Conservation (phyloP, 1,140 invertebrate species). For the Lithobius niger region DNA sequence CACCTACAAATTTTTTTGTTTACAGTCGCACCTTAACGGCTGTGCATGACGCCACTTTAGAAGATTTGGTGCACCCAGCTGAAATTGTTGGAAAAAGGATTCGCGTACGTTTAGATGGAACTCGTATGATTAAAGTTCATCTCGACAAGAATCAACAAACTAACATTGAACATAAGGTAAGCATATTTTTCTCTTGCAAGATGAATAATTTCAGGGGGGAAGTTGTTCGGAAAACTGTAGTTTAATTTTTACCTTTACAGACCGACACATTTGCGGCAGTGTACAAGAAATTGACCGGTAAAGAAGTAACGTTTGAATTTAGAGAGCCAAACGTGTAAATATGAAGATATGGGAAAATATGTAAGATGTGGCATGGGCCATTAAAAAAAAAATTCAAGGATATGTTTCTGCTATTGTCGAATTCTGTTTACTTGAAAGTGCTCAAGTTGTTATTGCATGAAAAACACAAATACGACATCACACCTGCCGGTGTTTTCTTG, state of each 20-base stretch:
- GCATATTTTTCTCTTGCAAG: too few relatives aligned
- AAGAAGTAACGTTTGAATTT: constrained; percentile 98
- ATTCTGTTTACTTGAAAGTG: too few relatives aligned
- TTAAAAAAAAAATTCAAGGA: too few relatives aligned
- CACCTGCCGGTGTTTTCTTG: too few relatives aligned
- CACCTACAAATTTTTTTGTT: constrained; percentile 13
- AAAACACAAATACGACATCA: too few relatives aligned
- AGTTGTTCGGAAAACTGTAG: too few relatives aligned
- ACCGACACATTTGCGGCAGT: constrained; percentile 95
- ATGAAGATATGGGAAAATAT: constrained; percentile 5
- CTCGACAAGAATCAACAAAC: constrained; percentile 97
- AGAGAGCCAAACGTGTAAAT: constrained; percentile 88
- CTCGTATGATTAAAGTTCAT: constrained; percentile 94
- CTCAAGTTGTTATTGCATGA: too few relatives aligned
- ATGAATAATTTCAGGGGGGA: too few relatives aligned
- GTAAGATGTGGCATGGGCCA: too few relatives aligned
- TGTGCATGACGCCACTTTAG: constrained; percentile 92
- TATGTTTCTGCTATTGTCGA: too few relatives aligned
- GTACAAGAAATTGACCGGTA: constrained; percentile 97
- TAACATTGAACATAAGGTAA: constrained; percentile 97
- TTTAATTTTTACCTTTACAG: too few relatives aligned
- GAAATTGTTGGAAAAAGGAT: constrained; percentile 99
- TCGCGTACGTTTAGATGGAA: constrained; percentile 87
- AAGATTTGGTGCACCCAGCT: constrained; percentile 96
- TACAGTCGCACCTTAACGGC: constrained; percentile 80